Conservation (phyloP, 2,888 invertebrate species). For the Cetonia aurata region DNA sequence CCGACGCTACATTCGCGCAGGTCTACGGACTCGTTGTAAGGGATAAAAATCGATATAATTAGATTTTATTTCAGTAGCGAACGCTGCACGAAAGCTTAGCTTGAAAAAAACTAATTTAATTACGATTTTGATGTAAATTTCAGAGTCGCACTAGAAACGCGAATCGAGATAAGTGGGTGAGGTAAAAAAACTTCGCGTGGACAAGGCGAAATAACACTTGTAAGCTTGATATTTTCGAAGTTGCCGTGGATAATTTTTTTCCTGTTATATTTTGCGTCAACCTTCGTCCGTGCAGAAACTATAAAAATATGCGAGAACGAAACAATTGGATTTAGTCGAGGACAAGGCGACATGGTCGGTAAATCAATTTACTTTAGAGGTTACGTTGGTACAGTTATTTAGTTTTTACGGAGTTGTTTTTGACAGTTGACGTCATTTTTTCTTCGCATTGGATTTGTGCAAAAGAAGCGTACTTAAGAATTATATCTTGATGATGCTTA, state of each 20-base stretch:
- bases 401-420: too few relatives aligned
- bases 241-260: not conserved
- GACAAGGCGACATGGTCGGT: too few relatives aligned
- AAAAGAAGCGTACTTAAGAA: not conserved
- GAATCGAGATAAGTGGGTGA: conserved; percentile 16
- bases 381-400: too few relatives aligned
- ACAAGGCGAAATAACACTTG: conserved; percentile 24
- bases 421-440: not conserved
- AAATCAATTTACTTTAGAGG: too few relatives aligned
- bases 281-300: too few relatives aligned
- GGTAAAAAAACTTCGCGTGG: conserved; percentile 23
- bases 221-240: conserved; percentile 21
- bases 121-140: conserved; percentile 37
- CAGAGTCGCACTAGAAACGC: not conserved
- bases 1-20: too few relatives aligned
- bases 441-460: not conserved
- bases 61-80: conserved; percentile 27
- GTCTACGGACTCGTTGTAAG: not conserved
- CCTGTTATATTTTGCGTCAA: not conserved
- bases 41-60: conserved; percentile 37
- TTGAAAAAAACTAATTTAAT: conserved; percentile 31
- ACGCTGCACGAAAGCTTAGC: not conserved
- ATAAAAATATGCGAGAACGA: too few relatives aligned
- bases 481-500: too few relatives aligned
- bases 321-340: too few relatives aligned